Base-by-base conservation (phyloP, 2,113 vertebrate species). In the Procapra przewalskii region DNA sequence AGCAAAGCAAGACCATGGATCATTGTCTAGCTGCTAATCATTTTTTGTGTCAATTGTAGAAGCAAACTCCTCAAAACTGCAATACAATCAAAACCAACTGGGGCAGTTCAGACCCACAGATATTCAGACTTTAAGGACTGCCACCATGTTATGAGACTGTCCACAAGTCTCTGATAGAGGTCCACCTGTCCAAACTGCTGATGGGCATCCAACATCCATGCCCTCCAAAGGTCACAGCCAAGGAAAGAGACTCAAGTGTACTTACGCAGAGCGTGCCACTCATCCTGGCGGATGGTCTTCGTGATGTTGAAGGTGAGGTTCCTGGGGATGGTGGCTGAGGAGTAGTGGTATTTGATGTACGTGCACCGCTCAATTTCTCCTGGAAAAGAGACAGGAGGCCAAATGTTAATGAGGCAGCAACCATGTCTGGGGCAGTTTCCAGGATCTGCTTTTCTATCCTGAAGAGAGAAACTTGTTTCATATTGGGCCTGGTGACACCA, bases 191-290 rank as follows among this genome's bases (percentile, higher is more conserved):
- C 4, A 1, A 95, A 84, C 52, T 1, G 71, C 1, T 16, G 19
- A 57, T 3, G 81, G 94, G 82, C 67, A 29, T n/a, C 52, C 87
- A 93, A 25, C 21, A 55, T 88, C 96, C 6, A 7, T 87, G 33
- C 96, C 79, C 67, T 48, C 90, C 95, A 89, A 31, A 95, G 82
- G 8, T 12, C 43, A 11, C 79, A 0, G 0, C 59, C 0, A 5
- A 3, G 0, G 33, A 90, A 84, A 86, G 17, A 83, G 43, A 62
- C 81, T 4, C n/a, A 40, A 92, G 75, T 15, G 77, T 89, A 99
- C 99, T 99, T 99, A 99, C 99, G 99, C 88, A 99, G 99, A 88
- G 99, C 99, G 0, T 99, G 99, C 99, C 99, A 99, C 98, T 99
- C 99, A 40, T 99, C 99, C 98, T 99, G 99, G 75, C 99, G 99